A percentile compares a stretch with the other conserved stretches of the same genome.
Conservation (phyloP, 2,888 invertebrate genomes). For the Lottia gigantea region DNA sequence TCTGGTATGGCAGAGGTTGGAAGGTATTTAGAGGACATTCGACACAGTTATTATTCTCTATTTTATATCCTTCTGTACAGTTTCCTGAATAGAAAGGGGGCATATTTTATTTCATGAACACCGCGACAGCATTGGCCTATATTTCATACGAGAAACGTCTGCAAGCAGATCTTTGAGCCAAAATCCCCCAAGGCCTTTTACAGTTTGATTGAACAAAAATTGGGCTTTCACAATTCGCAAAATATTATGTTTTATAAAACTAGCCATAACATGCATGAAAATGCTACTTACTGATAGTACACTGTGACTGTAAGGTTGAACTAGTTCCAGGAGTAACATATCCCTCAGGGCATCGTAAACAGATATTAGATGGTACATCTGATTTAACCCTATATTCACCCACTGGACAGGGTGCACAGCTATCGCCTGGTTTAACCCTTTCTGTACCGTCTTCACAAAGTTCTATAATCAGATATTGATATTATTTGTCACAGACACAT, state of each 20-base stretch:
- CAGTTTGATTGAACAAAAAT: too few species aligned
- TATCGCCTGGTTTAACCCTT: not conserved
- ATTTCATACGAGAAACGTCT: too few species aligned
- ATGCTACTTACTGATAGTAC: not conserved
- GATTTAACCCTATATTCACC: not conserved
- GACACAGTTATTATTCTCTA: conserved; percentile 10
- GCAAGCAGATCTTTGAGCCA: too few species aligned
- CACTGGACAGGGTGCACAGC: not conserved
- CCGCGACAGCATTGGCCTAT: too few species aligned
- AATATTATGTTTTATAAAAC: too few species aligned
- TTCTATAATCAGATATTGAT: not conserved
- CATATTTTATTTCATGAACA: too few species aligned
- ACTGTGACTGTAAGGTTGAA: not conserved
- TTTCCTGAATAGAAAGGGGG: too few species aligned
- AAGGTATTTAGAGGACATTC: conserved; percentile 13
- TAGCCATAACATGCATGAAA: too few species aligned
- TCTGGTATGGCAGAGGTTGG: conserved; percentile 12
- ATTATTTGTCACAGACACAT: too few species aligned
- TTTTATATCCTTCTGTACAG: conserved; percentile 12
- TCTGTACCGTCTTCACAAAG: not conserved
- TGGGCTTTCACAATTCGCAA: too few species aligned
- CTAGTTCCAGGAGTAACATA: not conserved
- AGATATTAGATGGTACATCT: not conserved
- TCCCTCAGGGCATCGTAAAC: not conserved
- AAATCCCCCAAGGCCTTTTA: too few species aligned